A percentile compares a stretch with the other conserved stretches of the same genome.
phyloP scores from a whole-genome alignment of 2,888 invertebrate species.

The Apamea monoglypha region DNA sequence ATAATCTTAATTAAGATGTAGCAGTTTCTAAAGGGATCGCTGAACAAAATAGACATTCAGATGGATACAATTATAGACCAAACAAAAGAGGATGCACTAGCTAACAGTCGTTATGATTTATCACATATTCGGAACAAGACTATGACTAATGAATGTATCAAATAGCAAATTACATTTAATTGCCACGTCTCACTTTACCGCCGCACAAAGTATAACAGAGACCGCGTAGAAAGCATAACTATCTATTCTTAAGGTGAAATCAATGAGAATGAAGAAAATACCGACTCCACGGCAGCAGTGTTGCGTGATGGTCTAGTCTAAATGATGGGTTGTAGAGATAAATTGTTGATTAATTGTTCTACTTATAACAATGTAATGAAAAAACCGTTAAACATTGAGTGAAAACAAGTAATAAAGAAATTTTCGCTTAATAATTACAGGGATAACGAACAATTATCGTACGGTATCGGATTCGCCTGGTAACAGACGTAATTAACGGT shows the following conservation, averaged over 20 bases:
- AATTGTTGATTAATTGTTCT: constrained; percentile 65
- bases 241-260: constrained; percentile 80
- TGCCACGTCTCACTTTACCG: constrained; percentile 54
- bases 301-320: constrained; percentile 76
- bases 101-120: constrained; percentile 30
- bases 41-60: constrained; percentile 27
- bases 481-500: constrained; percentile 31
- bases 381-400: constrained; percentile 38
- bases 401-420: constrained; percentile 39
- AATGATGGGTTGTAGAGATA: constrained; percentile 63
- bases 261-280: constrained; percentile 75
- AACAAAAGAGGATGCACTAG: constrained; percentile 24
- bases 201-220: constrained; percentile 62
- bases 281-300: constrained; percentile 67
- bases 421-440: constrained; percentile 37
- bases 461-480: constrained; percentile 9
- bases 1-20: constrained; percentile 25
- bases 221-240: constrained; percentile 80
- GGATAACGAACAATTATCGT: constrained; percentile 30
- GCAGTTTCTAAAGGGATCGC: constrained; percentile 35
- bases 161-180: constrained; percentile 63
- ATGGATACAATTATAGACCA: constrained; percentile 13
- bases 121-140: constrained; percentile 39
- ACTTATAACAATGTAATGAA: constrained; percentile 36
- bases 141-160: constrained; percentile 47